These are phyloP conservation scores for Numenius arquata DNA, from an alignment of 2,113 vertebrate genomes.

Conservation along the genomic window DNA sequence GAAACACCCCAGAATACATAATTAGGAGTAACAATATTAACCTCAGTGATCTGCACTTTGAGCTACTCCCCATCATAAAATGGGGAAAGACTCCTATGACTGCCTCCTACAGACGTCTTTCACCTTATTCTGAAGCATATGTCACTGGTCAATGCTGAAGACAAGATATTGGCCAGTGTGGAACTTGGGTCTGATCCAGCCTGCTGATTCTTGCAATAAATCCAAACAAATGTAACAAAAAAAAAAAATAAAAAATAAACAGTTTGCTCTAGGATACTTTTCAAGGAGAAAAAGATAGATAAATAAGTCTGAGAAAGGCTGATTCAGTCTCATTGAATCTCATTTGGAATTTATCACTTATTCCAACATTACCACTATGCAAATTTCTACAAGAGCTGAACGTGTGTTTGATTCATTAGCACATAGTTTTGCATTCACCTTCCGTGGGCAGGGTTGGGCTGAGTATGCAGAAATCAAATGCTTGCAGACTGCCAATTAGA, in stretches of 20 bases:
- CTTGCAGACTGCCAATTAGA: constrained; percentile 44
- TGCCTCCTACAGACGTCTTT: background rate
- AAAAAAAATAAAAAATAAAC: background rate
- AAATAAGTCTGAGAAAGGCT: background rate
- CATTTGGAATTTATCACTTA: constrained; percentile 22
- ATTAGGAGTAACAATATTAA: background rate
- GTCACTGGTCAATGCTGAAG: background rate
- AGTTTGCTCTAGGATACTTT: background rate
- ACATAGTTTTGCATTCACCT: background rate
- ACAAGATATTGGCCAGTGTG: background rate
- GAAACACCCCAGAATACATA: background rate
- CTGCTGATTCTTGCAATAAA: background rate
- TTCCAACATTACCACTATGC: background rate
- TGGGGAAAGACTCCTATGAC: background rate
- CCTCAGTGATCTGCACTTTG: background rate
- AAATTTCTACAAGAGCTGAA: constrained; percentile 6
- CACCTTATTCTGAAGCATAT: background rate
- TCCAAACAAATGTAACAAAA: background rate
- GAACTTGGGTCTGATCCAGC: background rate
- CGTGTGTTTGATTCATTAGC: constrained; percentile 24
- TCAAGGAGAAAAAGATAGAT: background rate
- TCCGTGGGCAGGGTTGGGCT: background rate
- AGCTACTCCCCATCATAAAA: background rate
- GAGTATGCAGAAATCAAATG: constrained; percentile 22
- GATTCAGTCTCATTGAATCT: constrained; percentile 19